Base-by-base conservation (phyloP, 1,140 invertebrate genomes). In the Pseudomyrmex gracilis region DNA sequence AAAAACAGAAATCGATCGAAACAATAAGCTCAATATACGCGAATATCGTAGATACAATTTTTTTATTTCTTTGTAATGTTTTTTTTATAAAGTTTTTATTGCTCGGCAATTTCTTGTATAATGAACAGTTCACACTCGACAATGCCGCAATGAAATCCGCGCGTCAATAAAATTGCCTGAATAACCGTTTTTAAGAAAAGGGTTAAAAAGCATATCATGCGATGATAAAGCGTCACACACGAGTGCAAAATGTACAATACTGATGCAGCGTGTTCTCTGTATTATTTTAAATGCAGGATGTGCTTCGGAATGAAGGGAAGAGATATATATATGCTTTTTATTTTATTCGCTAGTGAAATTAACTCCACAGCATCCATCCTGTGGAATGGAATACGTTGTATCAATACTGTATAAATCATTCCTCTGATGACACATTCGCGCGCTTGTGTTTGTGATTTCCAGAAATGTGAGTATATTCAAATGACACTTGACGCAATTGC, bases 281-380 rank as follows among this genome's bases (percentile, higher is more conserved):
- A 45, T 13, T 5, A 68, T 78, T 78, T 53, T 68, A 49, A 17
- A 57, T 43, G 64, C 34, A 34, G 4, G 10, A 57, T 15, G 24
- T 22, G 43, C 51, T 58, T 78, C 68, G 34, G 34, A 34, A 5
- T 5, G 34, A 34, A 34, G 7, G 34, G 7, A 5, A 34, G 5
- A 34, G 5, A 34, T 4, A 34, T 4, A 34, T 68, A 53, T 78
- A 47, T 20, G 51, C 15, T 78, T 58, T 53, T 78, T 53, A 80
- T 71, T 80, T 80, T 80, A 80, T 8, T 22, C 66, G 43, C 24
- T 12, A 24, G 53, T 60, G 76, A 71, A 80, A 80, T 80, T 80
- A 80, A 34, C 24, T 60, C 53, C 22, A 43, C 53, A 71, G 60
- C 71, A 70, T 80, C 43, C 22, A 80, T 60, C 15, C 24, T 45